Evolutionary conservation across 2,113 vertebrate genomes (phyloP).

Genomic region (Syngnathoides biaculeatus): DNA sequence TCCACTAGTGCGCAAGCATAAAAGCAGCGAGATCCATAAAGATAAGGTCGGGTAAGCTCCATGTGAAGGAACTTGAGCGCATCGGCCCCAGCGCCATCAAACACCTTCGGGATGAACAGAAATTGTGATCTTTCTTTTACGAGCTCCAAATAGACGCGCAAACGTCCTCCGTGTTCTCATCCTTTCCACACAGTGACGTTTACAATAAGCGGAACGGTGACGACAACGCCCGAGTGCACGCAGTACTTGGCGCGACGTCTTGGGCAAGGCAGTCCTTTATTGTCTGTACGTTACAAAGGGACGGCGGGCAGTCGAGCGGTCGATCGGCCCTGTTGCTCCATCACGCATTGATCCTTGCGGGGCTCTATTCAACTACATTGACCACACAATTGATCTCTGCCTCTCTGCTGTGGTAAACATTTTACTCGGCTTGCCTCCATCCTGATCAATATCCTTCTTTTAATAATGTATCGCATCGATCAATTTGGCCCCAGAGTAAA

Average conservation of each 20-base stretch:
- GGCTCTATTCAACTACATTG: constrained; percentile 68
- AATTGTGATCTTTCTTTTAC: not conserved
- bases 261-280: constrained; percentile 35
- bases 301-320: constrained; percentile 52
- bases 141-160: not conserved
- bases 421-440: constrained; percentile 68
- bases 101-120: not conserved
- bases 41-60: not conserved
- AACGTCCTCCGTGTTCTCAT: not conserved
- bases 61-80: not conserved
- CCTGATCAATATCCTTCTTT: constrained; percentile 75
- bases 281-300: constrained; percentile 47
- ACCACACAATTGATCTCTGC: constrained; percentile 66
- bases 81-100: not conserved
- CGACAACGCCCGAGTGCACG: constrained; percentile 19
- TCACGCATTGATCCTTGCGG: constrained; percentile 62
- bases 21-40: not conserved
- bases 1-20: not conserved
- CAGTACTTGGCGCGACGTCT: constrained; percentile 16
- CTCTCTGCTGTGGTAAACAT: constrained; percentile 75
- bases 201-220: not conserved
- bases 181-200: not conserved
- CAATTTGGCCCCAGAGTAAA: constrained; percentile 74
- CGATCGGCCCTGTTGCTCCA: constrained; percentile 62
- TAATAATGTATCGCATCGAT: constrained; percentile 81